These are phyloP conservation scores for Martes martes DNA, from an alignment of 2,113 vertebrate genomes.

Conservation along the genomic window DNA sequence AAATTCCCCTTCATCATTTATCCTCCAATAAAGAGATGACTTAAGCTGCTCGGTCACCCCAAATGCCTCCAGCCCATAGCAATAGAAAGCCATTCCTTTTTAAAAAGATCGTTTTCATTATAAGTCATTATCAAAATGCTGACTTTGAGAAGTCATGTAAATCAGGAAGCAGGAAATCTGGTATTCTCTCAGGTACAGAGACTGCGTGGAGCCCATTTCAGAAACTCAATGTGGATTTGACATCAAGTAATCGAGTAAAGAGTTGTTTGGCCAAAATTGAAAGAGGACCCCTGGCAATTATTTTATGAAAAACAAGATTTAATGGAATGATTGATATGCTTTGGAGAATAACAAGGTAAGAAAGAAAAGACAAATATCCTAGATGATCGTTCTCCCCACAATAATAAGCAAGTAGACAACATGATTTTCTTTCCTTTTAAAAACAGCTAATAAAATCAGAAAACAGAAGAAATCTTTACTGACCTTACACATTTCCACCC, in stretches of 20 bases:
- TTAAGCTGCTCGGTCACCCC: slow-evolving; percentile 33
- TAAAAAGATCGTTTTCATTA: slow-evolving; percentile 32
- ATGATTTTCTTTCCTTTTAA: slow-evolving; percentile 35
- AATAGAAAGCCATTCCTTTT: slow-evolving; percentile 43
- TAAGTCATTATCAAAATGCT: slow-evolving; percentile 60
- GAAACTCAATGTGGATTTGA: neutral
- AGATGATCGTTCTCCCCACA: neutral
- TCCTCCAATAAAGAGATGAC: slow-evolving; percentile 61
- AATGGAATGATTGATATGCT: neutral
- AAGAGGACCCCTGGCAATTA: neutral
- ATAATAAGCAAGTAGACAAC: slow-evolving; percentile 14
- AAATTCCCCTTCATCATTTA: slow-evolving; percentile 68
- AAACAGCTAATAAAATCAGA: neutral
- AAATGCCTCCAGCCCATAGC: slow-evolving; percentile 44
- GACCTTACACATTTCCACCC: neutral
- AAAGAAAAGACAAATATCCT: neutral
- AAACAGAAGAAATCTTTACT: neutral
- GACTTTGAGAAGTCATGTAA: slow-evolving; percentile 46
- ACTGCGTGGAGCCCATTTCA: neutral
- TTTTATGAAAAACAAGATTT: slow-evolving; percentile 22
- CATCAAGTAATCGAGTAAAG: slow-evolving; percentile 34
- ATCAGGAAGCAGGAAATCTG: slow-evolving; percentile 41
- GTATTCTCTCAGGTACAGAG: neutral
- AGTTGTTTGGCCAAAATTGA: slow-evolving; percentile 15
- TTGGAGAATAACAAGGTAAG: slow-evolving; percentile 15